These are phyloP conservation scores for Lycorma delicatula DNA, from an alignment of 1,140 invertebrate genomes.

Conservation along the genomic window DNA sequence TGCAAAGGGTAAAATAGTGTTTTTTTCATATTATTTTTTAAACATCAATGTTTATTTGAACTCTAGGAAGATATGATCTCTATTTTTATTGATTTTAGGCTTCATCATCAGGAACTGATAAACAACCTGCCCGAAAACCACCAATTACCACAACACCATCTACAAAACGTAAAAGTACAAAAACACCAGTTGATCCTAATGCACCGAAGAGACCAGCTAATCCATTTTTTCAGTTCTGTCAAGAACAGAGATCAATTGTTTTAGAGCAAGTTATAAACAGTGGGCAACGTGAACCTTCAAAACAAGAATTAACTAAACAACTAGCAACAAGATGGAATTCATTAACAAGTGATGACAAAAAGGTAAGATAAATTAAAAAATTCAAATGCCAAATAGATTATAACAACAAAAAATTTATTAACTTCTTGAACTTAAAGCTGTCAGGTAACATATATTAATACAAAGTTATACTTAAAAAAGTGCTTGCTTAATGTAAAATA, in stretches of 20 bases:
- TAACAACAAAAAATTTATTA: background rate
- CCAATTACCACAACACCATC: too few relatives aligned
- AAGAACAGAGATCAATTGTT: constrained; percentile 62
- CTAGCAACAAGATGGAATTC: constrained; percentile 63
- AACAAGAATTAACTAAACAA: constrained; percentile 65
- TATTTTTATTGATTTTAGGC: too few relatives aligned
- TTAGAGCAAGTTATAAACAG: constrained; percentile 48
- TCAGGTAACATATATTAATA: too few relatives aligned
- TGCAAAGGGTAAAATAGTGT: too few relatives aligned
- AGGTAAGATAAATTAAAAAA: constrained; percentile 38
- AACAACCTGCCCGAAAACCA: too few relatives aligned
- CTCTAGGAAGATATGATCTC: too few relatives aligned
- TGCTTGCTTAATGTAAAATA: background rate
- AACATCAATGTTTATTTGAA: too few relatives aligned
- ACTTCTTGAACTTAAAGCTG: background rate
- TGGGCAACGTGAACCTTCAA: constrained; percentile 56
- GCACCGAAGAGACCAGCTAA: constrained; percentile 69
- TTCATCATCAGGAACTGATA: too few relatives aligned
- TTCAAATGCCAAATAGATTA: background rate
- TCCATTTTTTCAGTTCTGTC: constrained; percentile 72
- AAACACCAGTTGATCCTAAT: constrained; percentile 58
- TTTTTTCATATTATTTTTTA: too few relatives aligned
- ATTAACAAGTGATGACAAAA: constrained; percentile 57
- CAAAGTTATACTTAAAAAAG: background rate
- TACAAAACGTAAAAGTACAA: constrained; percentile 40